Conservation (phyloP, 2,888 invertebrate genomes). For the Achlya flavicornis region DNA sequence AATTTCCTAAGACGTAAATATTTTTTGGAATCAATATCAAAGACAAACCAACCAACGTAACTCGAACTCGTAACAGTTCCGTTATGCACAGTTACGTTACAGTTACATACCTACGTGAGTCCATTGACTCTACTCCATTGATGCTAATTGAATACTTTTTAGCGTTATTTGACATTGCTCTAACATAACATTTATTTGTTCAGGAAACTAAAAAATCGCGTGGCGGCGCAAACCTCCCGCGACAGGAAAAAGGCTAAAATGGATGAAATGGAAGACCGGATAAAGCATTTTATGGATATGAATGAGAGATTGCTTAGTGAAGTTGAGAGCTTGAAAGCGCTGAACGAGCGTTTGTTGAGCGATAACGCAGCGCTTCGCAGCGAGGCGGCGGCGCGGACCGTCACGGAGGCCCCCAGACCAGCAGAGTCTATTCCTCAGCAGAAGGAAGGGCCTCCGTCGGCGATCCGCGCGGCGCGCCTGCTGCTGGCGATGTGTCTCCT, state of each 20-base stretch:
- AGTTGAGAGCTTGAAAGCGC: constrained; percentile 85
- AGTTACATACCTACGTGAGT: not conserved
- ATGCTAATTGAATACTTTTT: constrained; percentile 7
- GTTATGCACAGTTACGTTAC: constrained; percentile 38
- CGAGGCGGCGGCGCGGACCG: constrained; percentile 85
- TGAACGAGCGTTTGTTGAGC: constrained; percentile 87
- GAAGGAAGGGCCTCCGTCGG: constrained; percentile 93
- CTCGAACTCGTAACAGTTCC: constrained; percentile 25
- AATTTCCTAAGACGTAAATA: not conserved
- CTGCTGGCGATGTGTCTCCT: constrained; percentile 92
- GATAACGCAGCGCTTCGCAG: constrained; percentile 86
- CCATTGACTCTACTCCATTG: not conserved
- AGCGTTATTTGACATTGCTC: constrained; percentile 3
- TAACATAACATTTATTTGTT: constrained; percentile 29
- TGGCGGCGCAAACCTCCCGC: constrained; percentile 98
- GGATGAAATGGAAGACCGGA: constrained; percentile 92
- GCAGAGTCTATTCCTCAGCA: constrained; percentile 97
- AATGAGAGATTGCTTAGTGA: constrained; percentile 87
- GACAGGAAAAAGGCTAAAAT: constrained; percentile 97
- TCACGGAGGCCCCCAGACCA: constrained; percentile 89
- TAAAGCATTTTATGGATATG: constrained; percentile 85
- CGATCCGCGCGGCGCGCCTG: constrained; percentile 87
- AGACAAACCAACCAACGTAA: not conserved
- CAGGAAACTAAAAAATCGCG: constrained; percentile 97
- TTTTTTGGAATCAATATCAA: not conserved